These are phyloP conservation scores for Drusus annulatus DNA, from an alignment of 1,140 invertebrate species.

Conservation along the genomic window DNA sequence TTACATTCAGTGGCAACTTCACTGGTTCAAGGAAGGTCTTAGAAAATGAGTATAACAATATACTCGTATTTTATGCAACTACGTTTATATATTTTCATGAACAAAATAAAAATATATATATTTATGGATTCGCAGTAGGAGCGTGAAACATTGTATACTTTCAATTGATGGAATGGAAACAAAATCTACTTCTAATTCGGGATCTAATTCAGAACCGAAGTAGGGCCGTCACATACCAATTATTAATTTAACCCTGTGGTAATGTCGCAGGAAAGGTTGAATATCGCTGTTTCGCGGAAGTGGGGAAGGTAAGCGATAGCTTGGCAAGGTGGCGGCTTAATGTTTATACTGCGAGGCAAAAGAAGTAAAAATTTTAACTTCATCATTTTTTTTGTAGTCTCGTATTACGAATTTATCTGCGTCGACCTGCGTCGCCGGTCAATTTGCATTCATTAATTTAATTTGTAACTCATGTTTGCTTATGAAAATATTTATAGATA, in stretches of 20 bases:
- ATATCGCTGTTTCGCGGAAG: slow-evolving; percentile 5
- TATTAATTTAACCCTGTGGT: background rate
- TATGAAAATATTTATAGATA: too few relatives aligned
- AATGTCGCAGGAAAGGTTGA: background rate
- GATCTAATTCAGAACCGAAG: too few relatives aligned
- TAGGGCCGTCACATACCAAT: background rate
- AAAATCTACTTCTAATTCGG: too few relatives aligned
- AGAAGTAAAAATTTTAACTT: background rate
- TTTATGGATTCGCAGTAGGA: too few relatives aligned
- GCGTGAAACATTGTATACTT: too few relatives aligned
- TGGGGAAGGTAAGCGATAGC: background rate
- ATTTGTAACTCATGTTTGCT: background rate
- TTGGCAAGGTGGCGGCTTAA: background rate
- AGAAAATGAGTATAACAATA: too few relatives aligned
- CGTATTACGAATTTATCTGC: slow-evolving; percentile 3
- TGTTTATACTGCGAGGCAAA: background rate
- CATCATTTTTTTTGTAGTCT: background rate
- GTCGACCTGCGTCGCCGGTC: background rate
- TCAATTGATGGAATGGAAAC: too few relatives aligned
- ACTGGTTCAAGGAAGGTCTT: too few relatives aligned
- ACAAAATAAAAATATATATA: too few relatives aligned
- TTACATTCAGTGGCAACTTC: too few relatives aligned
- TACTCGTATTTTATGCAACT: too few relatives aligned
- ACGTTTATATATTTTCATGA: too few relatives aligned
- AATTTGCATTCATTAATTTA: slow-evolving; percentile 7